A percentile compares a stretch with the other conserved stretches of the same genome.
Conservation (phyloP, 1,140 invertebrate genomes). For the Aphelinus certus region DNA sequence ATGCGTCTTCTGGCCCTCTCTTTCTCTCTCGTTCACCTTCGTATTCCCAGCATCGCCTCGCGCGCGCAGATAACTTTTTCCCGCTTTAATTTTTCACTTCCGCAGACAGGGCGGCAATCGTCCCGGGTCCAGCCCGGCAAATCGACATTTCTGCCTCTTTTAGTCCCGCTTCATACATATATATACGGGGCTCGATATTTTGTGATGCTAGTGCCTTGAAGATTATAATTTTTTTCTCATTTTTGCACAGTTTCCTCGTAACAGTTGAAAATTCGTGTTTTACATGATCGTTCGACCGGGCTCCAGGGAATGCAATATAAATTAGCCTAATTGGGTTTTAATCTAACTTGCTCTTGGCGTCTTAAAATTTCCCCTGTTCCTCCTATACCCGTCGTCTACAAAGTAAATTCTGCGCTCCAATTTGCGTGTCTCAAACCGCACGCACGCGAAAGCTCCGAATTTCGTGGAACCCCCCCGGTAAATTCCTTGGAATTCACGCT, state of each 20-base stretch:
- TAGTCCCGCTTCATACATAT: too few species aligned
- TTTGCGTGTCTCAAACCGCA: neutral
- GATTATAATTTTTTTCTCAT: too few species aligned
- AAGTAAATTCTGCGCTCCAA: neutral
- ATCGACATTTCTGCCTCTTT: neutral
- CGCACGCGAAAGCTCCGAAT: slow-evolving; percentile 4
- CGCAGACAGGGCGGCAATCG: slow-evolving; percentile 9
- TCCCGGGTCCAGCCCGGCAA: slow-evolving; percentile 7
- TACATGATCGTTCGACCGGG: too few species aligned
- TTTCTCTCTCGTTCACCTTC: neutral
- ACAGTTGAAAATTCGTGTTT: too few species aligned
- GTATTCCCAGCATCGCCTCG: neutral
- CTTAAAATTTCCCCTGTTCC: neutral
- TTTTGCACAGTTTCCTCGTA: too few species aligned
- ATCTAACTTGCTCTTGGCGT: neutral
- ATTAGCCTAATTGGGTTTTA: neutral
- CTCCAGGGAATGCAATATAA: too few species aligned
- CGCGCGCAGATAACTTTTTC: neutral
- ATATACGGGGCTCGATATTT: too few species aligned
- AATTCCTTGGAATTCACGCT: slow-evolving; percentile 25
- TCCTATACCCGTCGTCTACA: neutral
- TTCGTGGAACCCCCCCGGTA: neutral
- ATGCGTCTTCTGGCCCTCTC: too few species aligned
- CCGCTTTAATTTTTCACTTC: slow-evolving; percentile 27
- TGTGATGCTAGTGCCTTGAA: too few species aligned